phyloP scores from a whole-genome alignment of 2,113 vertebrate genomes.

The Bujurquina vittata region DNA sequence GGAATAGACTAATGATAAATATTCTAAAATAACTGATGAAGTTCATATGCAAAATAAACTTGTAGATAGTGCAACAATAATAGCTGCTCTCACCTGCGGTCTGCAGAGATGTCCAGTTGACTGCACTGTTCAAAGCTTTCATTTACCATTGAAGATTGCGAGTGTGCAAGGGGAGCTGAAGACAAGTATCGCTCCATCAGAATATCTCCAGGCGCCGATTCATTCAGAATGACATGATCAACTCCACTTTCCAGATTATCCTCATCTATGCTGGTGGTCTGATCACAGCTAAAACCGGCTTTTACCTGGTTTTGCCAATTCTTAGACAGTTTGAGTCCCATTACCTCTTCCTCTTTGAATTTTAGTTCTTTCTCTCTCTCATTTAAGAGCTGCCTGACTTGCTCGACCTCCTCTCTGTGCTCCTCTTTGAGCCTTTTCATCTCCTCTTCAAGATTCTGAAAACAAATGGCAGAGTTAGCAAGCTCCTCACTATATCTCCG shows the following conservation, averaged over 20 bases:
- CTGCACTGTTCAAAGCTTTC: conserved; percentile 59
- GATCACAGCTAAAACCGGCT: conserved; percentile 30
- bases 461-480: conserved; percentile 48
- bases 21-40: background rate
- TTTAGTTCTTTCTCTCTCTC: conserved; percentile 60
- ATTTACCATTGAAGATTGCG: conserved; percentile 57
- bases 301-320: conserved; percentile 63
- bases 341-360: conserved; percentile 54
- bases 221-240: conserved; percentile 25
- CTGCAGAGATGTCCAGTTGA: conserved; percentile 73
- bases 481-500: conserved; percentile 68
- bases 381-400: conserved; percentile 62
- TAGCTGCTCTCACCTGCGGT: conserved; percentile 50
- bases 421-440: conserved; percentile 61
- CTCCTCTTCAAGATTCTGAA: conserved; percentile 63
- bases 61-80: background rate
- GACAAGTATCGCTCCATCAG: conserved; percentile 84
- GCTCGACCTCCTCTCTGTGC: conserved; percentile 57
- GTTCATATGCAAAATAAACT: background rate
- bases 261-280: conserved; percentile 2
- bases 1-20: background rate
- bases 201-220: conserved; percentile 44
- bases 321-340: conserved; percentile 50
- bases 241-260: conserved; percentile 25
- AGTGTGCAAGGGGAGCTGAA: conserved; percentile 47